phyloP scores from a whole-genome alignment of 1,140 invertebrate species.

The Drosophila simulans region DNA sequence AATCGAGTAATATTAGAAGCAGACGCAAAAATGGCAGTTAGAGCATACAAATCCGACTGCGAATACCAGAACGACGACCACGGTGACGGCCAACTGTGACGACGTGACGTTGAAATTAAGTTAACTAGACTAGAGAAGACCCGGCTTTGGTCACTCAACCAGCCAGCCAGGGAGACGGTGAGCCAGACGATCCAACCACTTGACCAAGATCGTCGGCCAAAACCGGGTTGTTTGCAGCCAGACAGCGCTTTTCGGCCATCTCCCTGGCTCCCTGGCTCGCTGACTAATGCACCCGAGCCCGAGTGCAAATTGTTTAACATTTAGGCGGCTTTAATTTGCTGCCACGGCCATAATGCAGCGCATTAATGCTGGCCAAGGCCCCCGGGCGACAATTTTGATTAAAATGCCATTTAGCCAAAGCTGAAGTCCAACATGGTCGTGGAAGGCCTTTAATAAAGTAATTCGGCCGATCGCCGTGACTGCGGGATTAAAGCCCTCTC shows the following conservation, averaged over 20 bases:
- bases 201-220: constrained; percentile 47
- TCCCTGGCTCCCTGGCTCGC: not conserved
- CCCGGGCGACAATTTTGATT: constrained; percentile 79
- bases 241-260: constrained; percentile 20
- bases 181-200: constrained; percentile 56
- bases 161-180: constrained; percentile 24
- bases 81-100: constrained; percentile 55
- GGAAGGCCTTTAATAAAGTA: constrained; percentile 60
- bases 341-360: constrained; percentile 64
- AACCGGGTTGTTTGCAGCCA: constrained; percentile 46
- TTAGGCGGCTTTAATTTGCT: constrained; percentile 76
- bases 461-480: constrained; percentile 29
- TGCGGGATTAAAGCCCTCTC: constrained; percentile 38
- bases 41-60: constrained; percentile 56
- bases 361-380: constrained; percentile 59
- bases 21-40: constrained; percentile 37
- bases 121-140: constrained; percentile 76
- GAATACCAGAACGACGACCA: constrained; percentile 2
- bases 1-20: constrained; percentile 60
- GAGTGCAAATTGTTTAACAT: constrained; percentile 80
- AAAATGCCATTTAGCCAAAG: constrained; percentile 76
- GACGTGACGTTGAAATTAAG: constrained; percentile 83
- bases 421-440: constrained; percentile 29
- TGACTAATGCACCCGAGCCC: constrained; percentile 65
- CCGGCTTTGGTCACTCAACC: constrained; percentile 18